Base-by-base conservation (phyloP, 2,888 invertebrate genomes). In the Phoenoteleia sp. region DNA sequence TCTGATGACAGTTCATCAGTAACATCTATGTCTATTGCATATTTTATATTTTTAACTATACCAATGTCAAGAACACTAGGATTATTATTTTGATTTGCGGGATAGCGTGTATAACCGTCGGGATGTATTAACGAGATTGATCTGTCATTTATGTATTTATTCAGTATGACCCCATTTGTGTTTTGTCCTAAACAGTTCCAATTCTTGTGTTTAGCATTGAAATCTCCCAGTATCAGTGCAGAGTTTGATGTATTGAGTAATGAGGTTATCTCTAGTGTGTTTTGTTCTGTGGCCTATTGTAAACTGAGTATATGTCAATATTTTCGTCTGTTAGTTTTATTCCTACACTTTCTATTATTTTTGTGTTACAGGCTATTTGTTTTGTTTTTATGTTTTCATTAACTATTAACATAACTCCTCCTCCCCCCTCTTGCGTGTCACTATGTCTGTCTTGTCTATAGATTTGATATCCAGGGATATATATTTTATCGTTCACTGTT, bases 1-100 rank as follows among this genome's bases (percentile, higher is more conserved):
- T 88, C 88, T 4, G 86, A 88, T 17, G 69, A 45, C 13, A 87
- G 49, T 80, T 87, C 85, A 7, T 77, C 7, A 9, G 75, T 6
- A 0, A 69, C 39, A 11, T 69, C 25, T 6, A 86, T 49, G 9
- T 58, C 21, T 6, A 56, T 69, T 2, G 45, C 1, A 2, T 45
- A 1, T 0, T 77, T 58, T 19, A 77, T 49, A 7, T 77, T 67
- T 60, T 60, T 69, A 15, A 39, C 13, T 33, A 67, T 0, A 13
- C 25, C 67, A 9, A 67, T 2, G 23, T 77, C 67, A 13, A 77
- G 25, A 1, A 47, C 29, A n/a, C 67, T 77, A n/a, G 67, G 67
- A 0, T 60, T 69, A 7, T 2, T n/a, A 1, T 29, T 58, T 0
- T 0, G 0, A 4, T 60, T 36, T 7, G 17, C 33, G 0, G 77